Base-by-base conservation (phyloP, 2,113 vertebrate genomes). In the Machaerirhynchus nigripectus region DNA sequence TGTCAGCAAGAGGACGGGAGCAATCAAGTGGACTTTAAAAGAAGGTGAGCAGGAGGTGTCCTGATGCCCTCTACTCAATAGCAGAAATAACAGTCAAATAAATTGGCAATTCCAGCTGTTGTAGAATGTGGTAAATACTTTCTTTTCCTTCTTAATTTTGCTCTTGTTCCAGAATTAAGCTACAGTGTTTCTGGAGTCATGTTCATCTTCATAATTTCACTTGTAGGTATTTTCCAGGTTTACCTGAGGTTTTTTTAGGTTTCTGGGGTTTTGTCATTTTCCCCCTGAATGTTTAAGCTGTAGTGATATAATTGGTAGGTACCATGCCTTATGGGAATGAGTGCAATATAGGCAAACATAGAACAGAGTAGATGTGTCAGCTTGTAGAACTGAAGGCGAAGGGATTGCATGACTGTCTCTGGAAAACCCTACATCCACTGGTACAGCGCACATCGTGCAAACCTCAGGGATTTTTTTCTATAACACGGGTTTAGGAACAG, bases 11-110 rank as follows among this genome's bases (percentile, higher is more conserved):
- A 98, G 98, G 89, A 99, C 99, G 0, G 99, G 99, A 88, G 98
- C 98, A 3, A 99, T 99, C 97, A 99, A 99, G 80, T 99, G 99
- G 99, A 99, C 99, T 84, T 98, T 99, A 95, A 99, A 99, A 98
- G 99, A 99, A 99, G 99, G 99, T 99, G 97, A 98, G 97, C 78
- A 70, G 46, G 81, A 89, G 35, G 14, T 82, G 22, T 65, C 61
- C 44, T 92, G 35, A 14, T 84, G 44, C 17, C 39, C 52, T 91
- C 56, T 53, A 21, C 50, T 80, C 50, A 40, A 23, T 6, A 63
- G 13, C 14, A 24, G 44, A 70, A 82, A 14, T 59, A 88, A 49
- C 31, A 77, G 35, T n/a, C 40, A 88, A 73, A 61, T 76, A 35
- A 63, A 19, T 42, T 50, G 44, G 33, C 52, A 49, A 40, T 63